Evolutionary conservation across 1,140 invertebrate genomes (phyloP), one percentile per base, ranked within the genome.

Genomic region (Holotrichia oblita): DNA sequence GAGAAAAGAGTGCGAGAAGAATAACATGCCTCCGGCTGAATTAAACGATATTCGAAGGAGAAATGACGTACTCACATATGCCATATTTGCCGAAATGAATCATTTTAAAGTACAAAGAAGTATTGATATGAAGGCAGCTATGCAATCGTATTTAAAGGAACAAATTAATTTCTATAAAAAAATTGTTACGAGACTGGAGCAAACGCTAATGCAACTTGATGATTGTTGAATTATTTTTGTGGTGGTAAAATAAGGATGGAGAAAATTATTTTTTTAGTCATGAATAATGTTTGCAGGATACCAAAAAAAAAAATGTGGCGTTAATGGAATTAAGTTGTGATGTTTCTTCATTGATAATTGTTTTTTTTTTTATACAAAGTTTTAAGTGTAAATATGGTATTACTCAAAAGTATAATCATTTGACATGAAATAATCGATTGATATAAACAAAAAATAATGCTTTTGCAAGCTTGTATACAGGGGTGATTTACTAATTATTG

Each of bases 91-190:
- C 40, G 98, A 99, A 89, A 94, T 99, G 78, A 93, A 93, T 82
- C 95, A 99, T 87, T 98, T 99, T 85, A 96, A 98, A 83, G 86
- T 89, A 17, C 96, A 98, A 84, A 91, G 96, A 80, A 93, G 95
- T 34, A 89, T 91, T n/a, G 96, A 99, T 87, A 92, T 97, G 81
- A 96, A 95, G 86, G 89, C 91, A 69, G 93, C 95, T 73, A 95
- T 98, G 89, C 94, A 95, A 85, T 92, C 90, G 77, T 98, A 96
- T 85, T 89, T 99, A 55, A 89, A 89, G 77, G 94, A 96, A 84
- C 98, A 99, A 89, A 96, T 98, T 44, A 90, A 90, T 48, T 99
- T 99, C 88, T 98, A 99, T 88, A 93, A 95, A 87, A 94, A 94
- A 81, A 91, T 94, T 79, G 93, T 94, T 40, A 87, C 89, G 64